Conservation (phyloP, 2,797 vertebrate species). For the Martes flavigula region DNA sequence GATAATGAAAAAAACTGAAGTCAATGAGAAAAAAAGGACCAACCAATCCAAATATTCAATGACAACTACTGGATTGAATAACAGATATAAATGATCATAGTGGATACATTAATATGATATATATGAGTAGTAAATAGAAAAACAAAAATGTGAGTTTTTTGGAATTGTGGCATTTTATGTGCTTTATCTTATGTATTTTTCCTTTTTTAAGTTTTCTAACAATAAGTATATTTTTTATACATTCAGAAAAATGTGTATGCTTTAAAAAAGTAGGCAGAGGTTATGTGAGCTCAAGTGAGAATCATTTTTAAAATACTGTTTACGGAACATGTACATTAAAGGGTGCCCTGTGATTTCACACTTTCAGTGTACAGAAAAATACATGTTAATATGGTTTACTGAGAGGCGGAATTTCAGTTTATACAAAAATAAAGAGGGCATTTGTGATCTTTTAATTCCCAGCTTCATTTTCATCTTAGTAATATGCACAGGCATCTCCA, state of each 20-base stretch:
- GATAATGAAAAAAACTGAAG: slow-evolving; percentile 10
- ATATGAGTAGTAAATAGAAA: neutral
- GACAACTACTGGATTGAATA: neutral
- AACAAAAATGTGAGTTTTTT: neutral
- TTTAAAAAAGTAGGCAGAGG: neutral
- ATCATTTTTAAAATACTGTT: neutral
- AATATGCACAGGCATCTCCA: slow-evolving; percentile 3
- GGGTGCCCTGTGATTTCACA: neutral
- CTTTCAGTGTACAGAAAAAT: neutral
- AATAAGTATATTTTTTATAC: neutral
- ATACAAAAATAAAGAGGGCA: slow-evolving; percentile 5
- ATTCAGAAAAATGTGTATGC: neutral
- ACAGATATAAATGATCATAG: neutral
- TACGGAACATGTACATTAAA: neutral
- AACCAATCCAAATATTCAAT: slow-evolving; percentile 7
- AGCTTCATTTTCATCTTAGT: slow-evolving; percentile 61
- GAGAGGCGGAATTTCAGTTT: neutral
- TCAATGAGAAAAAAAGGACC: neutral
- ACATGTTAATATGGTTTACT: neutral
- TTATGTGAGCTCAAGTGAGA: neutral
- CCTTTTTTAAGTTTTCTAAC: slow-evolving; percentile 11
- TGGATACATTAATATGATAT: neutral
- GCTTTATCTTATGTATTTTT: neutral
- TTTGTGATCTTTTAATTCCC: slow-evolving; percentile 12
- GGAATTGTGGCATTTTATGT: neutral